A percentile compares a stretch with the other conserved stretches of the same genome.
phyloP scores from a whole-genome alignment of 2,113 vertebrate genomes.

The Elanus axillaris region DNA sequence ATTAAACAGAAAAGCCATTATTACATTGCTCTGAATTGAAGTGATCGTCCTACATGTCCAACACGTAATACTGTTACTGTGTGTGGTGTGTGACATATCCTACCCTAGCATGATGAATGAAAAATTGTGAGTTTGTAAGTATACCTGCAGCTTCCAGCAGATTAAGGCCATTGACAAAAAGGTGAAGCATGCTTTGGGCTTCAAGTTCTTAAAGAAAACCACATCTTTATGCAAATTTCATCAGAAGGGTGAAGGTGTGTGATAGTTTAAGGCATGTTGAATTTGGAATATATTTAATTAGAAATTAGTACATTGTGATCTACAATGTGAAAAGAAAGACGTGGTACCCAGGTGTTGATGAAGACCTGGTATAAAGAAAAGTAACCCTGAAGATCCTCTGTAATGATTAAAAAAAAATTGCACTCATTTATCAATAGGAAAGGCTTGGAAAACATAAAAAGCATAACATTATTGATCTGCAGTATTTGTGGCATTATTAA shows the following conservation, averaged over 20 bases:
- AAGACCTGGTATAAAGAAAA: slow-evolving; percentile 18
- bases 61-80: background rate
- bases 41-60: background rate
- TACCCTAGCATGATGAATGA: background rate
- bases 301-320: background rate
- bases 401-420: slow-evolving; percentile 1
- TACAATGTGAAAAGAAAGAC: background rate
- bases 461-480: background rate
- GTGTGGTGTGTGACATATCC: background rate
- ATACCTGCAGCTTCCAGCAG: background rate
- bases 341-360: background rate
- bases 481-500: slow-evolving; percentile 9
- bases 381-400: background rate
- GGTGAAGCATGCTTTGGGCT: background rate
- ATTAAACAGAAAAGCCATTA: background rate
- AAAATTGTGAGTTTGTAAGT: background rate
- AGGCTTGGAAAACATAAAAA: slow-evolving; percentile 13
- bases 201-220: background rate
- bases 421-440: slow-evolving; percentile 13
- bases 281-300: background rate
- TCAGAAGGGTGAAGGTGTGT: background rate
- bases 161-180: background rate
- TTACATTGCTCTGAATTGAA: background rate
- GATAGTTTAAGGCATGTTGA: background rate
- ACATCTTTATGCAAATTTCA: background rate